Conservation (phyloP, 2,113 vertebrate species). For the Halichoerus grypus region DNA sequence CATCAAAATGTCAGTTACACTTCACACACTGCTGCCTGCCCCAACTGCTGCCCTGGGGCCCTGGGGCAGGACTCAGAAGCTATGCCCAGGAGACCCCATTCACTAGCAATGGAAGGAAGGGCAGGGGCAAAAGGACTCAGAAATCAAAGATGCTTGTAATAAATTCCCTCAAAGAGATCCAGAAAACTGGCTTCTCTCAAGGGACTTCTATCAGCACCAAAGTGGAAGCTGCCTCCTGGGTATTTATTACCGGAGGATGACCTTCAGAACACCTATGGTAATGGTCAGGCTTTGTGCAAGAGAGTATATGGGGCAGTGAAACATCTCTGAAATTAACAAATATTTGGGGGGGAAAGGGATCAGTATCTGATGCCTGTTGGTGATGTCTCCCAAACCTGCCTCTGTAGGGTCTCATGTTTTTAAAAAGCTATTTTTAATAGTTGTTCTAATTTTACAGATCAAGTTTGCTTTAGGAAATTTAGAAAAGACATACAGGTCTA, state of each 20-base stretch:
- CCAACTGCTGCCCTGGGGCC: neutral
- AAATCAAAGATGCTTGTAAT: slow-evolving; percentile 13
- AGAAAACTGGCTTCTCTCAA: neutral
- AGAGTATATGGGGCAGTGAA: neutral
- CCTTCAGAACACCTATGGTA: neutral
- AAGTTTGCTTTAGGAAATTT: slow-evolving; percentile 26
- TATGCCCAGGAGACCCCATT: neutral
- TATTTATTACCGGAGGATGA: neutral
- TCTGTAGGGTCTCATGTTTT: neutral
- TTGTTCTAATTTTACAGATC: neutral
- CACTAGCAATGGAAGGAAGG: slow-evolving; percentile 17
- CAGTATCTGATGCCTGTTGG: neutral
- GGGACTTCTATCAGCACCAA: neutral
- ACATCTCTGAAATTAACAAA: neutral
- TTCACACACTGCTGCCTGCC: neutral
- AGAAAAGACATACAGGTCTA: neutral
- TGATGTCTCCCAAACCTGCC: neutral
- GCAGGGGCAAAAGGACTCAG: neutral
- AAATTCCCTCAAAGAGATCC: slow-evolving; percentile 21
- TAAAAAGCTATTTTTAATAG: neutral
- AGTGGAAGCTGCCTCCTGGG: neutral
- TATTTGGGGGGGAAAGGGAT: neutral
- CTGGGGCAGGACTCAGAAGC: neutral
- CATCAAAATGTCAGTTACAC: neutral
- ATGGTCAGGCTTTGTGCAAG: neutral